These are phyloP conservation scores for Lucilia cuprina DNA, from an alignment of 1,140 invertebrate genomes.

Conservation along the genomic window DNA sequence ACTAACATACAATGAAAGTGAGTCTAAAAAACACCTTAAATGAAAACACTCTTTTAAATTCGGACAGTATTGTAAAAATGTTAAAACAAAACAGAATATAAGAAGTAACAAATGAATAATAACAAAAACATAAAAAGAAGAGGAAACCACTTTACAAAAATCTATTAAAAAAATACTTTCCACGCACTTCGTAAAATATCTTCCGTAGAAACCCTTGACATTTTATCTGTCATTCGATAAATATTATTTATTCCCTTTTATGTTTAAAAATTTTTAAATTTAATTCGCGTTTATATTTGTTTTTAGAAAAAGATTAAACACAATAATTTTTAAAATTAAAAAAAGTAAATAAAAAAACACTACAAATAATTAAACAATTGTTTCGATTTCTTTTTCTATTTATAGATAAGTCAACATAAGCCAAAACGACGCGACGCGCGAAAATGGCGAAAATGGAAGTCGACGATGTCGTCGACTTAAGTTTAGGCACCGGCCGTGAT, in stretches of 20 bases:
- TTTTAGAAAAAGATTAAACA: neutral
- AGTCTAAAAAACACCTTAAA: no score
- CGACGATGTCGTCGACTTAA: constrained; percentile 70
- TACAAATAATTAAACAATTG: neutral
- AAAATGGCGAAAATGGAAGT: constrained; percentile 70
- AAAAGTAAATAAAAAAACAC: no score
- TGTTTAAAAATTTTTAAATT: neutral
- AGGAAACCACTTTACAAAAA: neutral
- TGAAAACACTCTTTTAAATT: neutral
- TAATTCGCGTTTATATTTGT: neutral
- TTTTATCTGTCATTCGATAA: neutral
- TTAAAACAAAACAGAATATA: neutral
- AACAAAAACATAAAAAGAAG: neutral
- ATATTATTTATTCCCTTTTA: neutral
- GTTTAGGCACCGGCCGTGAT: constrained; percentile 63
- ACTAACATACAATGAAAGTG: no score
- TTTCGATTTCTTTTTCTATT: constrained; percentile 5
- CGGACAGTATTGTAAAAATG: neutral
- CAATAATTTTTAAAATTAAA: no score
- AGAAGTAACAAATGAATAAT: neutral
- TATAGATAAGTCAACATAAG: constrained; percentile 30
- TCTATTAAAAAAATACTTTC: neutral
- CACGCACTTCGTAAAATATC: neutral
- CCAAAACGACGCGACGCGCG: constrained; percentile 58
- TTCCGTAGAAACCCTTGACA: constrained; percentile 3